phyloP scores from a whole-genome alignment of 2,797 vertebrate species.

The Orestias chungarensis region DNA sequence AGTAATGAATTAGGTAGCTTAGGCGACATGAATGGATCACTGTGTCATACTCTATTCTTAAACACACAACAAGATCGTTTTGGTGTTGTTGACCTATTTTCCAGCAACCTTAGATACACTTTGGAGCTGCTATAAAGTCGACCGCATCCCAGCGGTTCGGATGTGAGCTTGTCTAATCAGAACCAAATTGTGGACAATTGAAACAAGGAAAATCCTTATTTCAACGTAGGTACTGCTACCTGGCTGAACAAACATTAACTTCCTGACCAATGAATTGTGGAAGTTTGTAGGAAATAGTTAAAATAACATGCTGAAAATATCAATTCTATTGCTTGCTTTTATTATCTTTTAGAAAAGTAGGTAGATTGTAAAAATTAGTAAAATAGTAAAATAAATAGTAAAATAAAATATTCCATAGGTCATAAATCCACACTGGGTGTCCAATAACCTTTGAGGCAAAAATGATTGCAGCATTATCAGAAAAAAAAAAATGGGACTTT shows the following conservation, averaged over 20 bases:
- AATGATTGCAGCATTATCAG: conserved; percentile 44
- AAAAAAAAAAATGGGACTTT: conserved; percentile 59
- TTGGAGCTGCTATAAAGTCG: conserved; percentile 48
- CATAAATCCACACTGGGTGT: conserved; percentile 54
- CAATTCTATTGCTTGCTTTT: neutral
- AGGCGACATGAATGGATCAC: neutral
- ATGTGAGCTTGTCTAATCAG: conserved; percentile 56
- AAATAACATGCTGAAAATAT: conserved; percentile 6
- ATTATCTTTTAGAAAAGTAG: neutral
- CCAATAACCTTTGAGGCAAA: conserved; percentile 57
- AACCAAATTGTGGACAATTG: conserved; percentile 33
- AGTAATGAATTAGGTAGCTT: conserved; percentile 6
- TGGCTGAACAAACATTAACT: conserved; percentile 66
- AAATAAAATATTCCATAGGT: conserved; percentile 56
- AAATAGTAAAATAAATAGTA: too few relatives aligned
- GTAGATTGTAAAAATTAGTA: conserved; percentile 11
- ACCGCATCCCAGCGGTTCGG: neutral
- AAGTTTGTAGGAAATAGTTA: conserved; percentile 26
- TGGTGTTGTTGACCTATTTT: conserved; percentile 20
- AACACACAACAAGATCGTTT: conserved; percentile 25
- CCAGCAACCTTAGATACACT: conserved; percentile 5
- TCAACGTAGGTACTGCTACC: conserved; percentile 17
- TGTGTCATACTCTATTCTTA: conserved; percentile 19
- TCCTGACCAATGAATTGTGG: conserved; percentile 60
- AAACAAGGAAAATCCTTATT: conserved; percentile 42